phyloP scores from a whole-genome alignment of 2,797 vertebrate species.

The Aselliscus stoliczkanus region DNA sequence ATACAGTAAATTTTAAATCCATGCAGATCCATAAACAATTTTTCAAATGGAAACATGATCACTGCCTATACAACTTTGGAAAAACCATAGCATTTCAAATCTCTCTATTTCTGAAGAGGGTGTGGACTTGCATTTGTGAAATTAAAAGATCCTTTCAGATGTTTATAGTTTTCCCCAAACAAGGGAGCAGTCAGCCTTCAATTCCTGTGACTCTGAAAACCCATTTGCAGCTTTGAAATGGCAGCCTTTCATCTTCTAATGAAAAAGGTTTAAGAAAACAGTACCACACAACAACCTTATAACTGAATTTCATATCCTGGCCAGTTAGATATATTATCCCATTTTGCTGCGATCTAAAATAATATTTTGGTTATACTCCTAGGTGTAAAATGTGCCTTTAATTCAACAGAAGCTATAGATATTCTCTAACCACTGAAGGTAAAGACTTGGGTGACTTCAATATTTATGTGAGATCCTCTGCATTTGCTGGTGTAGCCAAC shows the following conservation, averaged over 20 bases:
- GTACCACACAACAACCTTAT: not conserved
- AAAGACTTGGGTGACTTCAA: not conserved
- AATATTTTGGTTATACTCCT: not conserved
- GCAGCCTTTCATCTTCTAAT: not conserved
- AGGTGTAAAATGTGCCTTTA: not conserved
- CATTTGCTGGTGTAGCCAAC: not conserved
- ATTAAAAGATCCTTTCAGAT: not conserved
- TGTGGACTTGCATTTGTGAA: not conserved
- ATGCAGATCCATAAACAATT: not conserved
- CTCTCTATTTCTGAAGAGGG: not conserved
- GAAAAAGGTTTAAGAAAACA: slow-evolving; percentile 12
- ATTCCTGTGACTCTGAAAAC: not conserved
- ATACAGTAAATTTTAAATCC: not conserved
- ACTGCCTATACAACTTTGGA: not conserved
- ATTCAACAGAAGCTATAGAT: not conserved
- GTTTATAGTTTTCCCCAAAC: not conserved
- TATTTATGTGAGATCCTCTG: not conserved
- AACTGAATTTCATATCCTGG: not conserved
- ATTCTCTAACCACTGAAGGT: not conserved
- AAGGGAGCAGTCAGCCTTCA: not conserved
- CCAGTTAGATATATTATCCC: not conserved
- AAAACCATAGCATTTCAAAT: not conserved
- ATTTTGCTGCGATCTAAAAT: not conserved
- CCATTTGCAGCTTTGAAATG: not conserved
- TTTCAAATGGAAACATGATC: slow-evolving; percentile 17